These are phyloP conservation scores for Phenacoccus solenopsis DNA, from an alignment of 1,140 invertebrate species.

Conservation along the genomic window DNA sequence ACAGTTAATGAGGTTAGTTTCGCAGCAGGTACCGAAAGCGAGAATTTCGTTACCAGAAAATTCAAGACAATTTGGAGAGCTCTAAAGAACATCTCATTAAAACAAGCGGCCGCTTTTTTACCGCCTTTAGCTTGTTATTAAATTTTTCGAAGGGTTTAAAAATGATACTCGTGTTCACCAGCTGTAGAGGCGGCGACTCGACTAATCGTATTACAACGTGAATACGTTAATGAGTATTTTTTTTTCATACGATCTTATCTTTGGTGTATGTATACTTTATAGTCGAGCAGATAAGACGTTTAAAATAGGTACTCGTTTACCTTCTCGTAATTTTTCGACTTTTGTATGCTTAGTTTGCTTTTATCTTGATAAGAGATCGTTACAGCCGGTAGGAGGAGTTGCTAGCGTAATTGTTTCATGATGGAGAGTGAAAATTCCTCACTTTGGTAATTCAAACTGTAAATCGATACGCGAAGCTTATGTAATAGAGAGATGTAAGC, in stretches of 20 bases:
- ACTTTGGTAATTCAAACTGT: background rate
- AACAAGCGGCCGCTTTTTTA: background rate
- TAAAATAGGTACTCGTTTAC: background rate
- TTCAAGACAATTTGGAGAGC: background rate
- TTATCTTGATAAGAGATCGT: background rate
- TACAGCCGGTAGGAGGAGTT: background rate
- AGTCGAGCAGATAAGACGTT: background rate
- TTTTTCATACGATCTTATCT: background rate
- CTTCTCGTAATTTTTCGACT: background rate
- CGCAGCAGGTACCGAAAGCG: background rate
- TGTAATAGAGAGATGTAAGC: background rate
- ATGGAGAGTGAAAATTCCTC: background rate
- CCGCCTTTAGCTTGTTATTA: background rate
- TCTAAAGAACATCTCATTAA: background rate
- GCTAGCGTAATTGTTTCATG: background rate
- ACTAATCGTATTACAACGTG: background rate
- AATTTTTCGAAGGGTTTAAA: too few relatives aligned
- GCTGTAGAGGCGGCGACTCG: too few relatives aligned
- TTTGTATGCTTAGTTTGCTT: background rate
- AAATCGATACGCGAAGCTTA: background rate
- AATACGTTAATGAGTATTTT: background rate
- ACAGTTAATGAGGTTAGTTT: conserved; percentile 2
- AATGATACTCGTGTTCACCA: too few relatives aligned
- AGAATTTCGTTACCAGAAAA: background rate
- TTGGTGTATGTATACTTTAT: background rate